Base-by-base conservation (phyloP, 2,888 invertebrate genomes). In the Drosophila algonquin region DNA sequence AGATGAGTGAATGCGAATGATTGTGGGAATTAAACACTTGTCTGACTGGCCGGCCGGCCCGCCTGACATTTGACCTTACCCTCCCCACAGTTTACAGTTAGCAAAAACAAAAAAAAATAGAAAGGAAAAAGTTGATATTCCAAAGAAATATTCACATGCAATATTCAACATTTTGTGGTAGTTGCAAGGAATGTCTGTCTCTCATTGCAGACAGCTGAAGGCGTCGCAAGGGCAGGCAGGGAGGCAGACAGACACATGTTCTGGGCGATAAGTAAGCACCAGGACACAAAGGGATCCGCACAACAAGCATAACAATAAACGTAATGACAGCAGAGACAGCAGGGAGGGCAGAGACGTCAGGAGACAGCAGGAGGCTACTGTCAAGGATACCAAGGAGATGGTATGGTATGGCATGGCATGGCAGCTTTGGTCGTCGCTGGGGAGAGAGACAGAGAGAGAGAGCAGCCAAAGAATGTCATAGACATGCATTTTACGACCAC, bases 51-150 rank as follows among this genome's bases (percentile, higher is more conserved):
- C 30, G 55, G 4, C 24, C 24, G 3, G 24, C 24, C 24, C 5
- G 24, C 40, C 54, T 73, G 76, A 72, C 79, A 74, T 80, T 72
- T 82, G 74, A 76, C 88, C 87, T 86, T 88, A 24, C 24, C 24
- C 24, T 88, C 64, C 44, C 59, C 8, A 44, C 40, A 47, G 71
- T 74, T 74, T 83, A 21, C 24, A 24, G 24, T 18, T 18, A 1
- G 18, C 18, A 18, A 18, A 18, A 18, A 4, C 24, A 24, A 24
- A 24, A 24, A 24, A 24, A 75, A 81, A 67, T 18, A 18, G 18
- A 63, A 63, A 53, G 35, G 40, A 21, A 21, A 21, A 21, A 14
- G 1, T 1, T 64, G 2, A 30, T 7, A 71, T 57, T 54, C 71
- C 59, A 40, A 67, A 50, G 12, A 44, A 53, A 46, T 58, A 54